Evolutionary conservation across 1,140 invertebrate genomes (phyloP).

Genomic region (Dolichoris vasculosae): DNA sequence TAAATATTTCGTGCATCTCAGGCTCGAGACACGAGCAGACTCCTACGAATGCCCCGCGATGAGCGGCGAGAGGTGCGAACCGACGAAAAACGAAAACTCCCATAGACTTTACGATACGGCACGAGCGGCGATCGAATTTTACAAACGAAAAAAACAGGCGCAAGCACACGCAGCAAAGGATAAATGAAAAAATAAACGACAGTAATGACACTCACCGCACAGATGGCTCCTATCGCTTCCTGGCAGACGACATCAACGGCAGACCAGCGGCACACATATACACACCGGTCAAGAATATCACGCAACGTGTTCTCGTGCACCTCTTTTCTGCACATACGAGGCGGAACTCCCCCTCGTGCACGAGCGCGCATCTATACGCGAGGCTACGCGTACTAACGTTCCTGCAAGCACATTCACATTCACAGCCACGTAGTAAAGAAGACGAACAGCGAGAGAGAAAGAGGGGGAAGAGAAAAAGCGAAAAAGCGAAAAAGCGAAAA

Average conservation of each 20-base stretch:
- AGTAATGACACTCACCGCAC: slow-evolving; percentile 16
- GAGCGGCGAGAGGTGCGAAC: background rate
- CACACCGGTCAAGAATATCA: background rate
- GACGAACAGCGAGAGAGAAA: background rate
- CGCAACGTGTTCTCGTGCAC: slow-evolving; percentile 44
- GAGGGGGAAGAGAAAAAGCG: background rate
- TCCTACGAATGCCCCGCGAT: background rate
- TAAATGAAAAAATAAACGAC: background rate
- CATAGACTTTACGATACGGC: background rate
- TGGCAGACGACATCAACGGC: slow-evolving; percentile 6
- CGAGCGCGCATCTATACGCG: slow-evolving; percentile 8
- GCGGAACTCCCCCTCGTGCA: slow-evolving; percentile 33
- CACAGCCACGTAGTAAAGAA: background rate
- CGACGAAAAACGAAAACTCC: background rate
- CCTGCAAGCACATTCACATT: slow-evolving; percentile 13
- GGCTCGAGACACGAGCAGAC: background rate
- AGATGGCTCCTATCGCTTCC: slow-evolving; percentile 1
- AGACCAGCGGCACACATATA: slow-evolving; percentile 20
- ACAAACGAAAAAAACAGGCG: background rate
- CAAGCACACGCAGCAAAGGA: background rate
- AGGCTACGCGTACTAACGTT: background rate
- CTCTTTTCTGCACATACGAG: slow-evolving; percentile 38
- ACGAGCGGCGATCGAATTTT: background rate
- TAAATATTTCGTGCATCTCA: background rate
- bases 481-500: too few species aligned